Evolutionary conservation across 2,113 vertebrate genomes (phyloP), one percentile per base, ranked within the genome.

Genomic region (Triplophysa siluroides): DNA sequence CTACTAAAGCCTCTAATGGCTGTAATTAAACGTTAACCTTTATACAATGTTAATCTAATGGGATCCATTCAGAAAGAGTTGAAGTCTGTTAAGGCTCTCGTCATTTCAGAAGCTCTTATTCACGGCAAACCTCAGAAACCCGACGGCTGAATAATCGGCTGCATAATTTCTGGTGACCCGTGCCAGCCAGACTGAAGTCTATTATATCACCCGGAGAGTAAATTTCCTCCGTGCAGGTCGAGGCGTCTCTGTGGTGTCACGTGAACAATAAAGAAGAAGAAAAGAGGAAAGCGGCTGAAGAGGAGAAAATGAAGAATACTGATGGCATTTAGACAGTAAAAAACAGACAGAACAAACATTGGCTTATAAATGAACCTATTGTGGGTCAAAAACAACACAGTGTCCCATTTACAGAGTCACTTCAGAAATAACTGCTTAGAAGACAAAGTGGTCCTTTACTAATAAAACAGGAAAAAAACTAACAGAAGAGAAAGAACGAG

Each of bases 1-100:
- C 62, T 74, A 74, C 33, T 78, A 81, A 68, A 65, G 50, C 21
- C 38, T 76, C 67, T 84, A 84, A 81, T 78, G 71, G 60, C 75
- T 78, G 80, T 69, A 78, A 84, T 84, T 84, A 81, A 74, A 68
- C 43, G 56, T 74, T 74, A 72, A 41, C 45, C 69, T 75, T 78
- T 61, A 70, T 47, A 43, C 70, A 61, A 26, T 68, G 56, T 70
- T 68, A 65, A 71, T 66, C 72, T 71, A 73, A 78, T 81, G 29
- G 75, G 74, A n/a, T 6, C 23, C 21, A 71, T 63, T 61, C 29
- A 74, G 54, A 56, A 43, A 80, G 61, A 58, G 73, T 73, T 68
- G 41, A 47, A 68, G 14, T 26, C 58, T 75, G 52, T 64, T 18
- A 81, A 81, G 56, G 54, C 38, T 11, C 74, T 61, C 50, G 81